phyloP scores from a whole-genome alignment of 53 echinoderm and acorn worm genomes.

The Antedon mediterranea region DNA sequence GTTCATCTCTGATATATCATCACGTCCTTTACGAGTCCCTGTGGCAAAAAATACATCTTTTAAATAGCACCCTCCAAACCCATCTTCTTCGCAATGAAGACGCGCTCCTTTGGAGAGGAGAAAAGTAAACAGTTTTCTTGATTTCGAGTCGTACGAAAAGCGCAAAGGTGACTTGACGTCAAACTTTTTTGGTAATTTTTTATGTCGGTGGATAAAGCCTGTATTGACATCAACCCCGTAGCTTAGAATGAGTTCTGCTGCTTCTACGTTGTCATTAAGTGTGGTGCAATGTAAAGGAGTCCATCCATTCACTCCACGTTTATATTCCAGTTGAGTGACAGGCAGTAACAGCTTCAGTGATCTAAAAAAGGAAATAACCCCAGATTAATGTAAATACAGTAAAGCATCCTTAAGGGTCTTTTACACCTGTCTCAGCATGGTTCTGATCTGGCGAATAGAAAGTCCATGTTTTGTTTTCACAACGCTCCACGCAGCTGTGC shows the following conservation, averaged over 20 bases:
- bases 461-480: too few species aligned
- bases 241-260: slow-evolving; percentile 39
- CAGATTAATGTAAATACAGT: too few species aligned
- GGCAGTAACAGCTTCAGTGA: neutral
- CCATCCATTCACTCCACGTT: neutral
- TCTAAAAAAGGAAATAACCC: neutral
- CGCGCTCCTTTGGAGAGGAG: neutral
- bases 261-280: slow-evolving; percentile 36
- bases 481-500: too few species aligned
- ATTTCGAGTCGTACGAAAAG: neutral
- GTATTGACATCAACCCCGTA: slow-evolving; percentile 54
- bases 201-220: slow-evolving; percentile 10
- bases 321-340: neutral
- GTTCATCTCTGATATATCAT: neutral
- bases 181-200: neutral
- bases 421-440: too few species aligned
- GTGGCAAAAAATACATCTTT: neutral
- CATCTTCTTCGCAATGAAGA: neutral
- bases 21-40: neutral
- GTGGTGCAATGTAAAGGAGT: slow-evolving; percentile 65
- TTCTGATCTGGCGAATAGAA: too few species aligned
- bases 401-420: too few species aligned
- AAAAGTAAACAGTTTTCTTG: neutral
- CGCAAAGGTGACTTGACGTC: neutral
- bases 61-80: neutral